Evolutionary conservation across 2,113 vertebrate genomes (phyloP).

Genomic region (Coptodon rendalli): DNA sequence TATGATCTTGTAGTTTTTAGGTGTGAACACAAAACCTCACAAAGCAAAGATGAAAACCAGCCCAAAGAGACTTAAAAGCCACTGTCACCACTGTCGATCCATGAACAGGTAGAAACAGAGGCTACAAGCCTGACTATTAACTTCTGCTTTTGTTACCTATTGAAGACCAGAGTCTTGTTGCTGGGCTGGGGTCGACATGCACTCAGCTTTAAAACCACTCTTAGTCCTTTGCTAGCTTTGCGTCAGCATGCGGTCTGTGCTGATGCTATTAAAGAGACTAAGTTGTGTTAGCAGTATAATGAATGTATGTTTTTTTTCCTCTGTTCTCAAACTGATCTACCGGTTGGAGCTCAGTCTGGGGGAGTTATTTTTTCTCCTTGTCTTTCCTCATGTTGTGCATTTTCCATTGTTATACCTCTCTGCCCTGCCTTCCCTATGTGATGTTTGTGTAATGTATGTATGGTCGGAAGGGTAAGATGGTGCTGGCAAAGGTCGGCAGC

Average conservation of each 20-base stretch:
- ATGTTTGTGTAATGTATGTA: no score
- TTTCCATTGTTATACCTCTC: no score
- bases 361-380: no score
- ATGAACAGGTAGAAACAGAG: background rate
- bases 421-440: no score
- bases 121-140: background rate
- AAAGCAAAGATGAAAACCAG: background rate
- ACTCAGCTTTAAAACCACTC: background rate
- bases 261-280: background rate
- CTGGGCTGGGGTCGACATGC: background rate
- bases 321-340: no score
- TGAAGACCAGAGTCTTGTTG: background rate
- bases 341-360: no score
- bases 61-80: background rate
- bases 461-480: no score
- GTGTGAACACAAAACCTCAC: background rate
- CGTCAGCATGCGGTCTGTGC: background rate
- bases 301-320: background rate
- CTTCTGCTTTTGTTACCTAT: background rate
- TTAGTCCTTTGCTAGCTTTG: background rate
- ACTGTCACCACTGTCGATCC: background rate
- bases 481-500: no score
- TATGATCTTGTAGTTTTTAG: background rate
- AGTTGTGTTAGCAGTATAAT: background rate
- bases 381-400: no score